These are phyloP conservation scores for Shinisaurus crocodilurus DNA, from an alignment of 2,113 vertebrate species.

Conservation along the genomic window DNA sequence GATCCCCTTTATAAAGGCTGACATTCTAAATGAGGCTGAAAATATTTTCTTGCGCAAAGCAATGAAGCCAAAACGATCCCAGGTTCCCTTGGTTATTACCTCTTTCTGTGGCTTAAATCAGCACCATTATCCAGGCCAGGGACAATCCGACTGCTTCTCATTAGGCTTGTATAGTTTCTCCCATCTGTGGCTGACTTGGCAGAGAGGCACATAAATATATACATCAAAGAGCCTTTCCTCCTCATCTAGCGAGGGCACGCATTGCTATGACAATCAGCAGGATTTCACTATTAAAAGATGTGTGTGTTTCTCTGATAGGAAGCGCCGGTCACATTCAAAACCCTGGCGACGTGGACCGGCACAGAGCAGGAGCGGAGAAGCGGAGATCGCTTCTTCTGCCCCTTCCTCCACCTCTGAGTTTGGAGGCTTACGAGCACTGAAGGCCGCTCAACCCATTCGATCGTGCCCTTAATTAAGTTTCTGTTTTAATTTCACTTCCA, in stretches of 20 bases:
- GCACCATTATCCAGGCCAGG: constrained; percentile 47
- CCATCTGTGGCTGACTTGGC: constrained; percentile 45
- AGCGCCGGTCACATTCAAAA: not conserved
- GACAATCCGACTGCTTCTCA: constrained; percentile 42
- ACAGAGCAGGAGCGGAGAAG: too few relatives aligned
- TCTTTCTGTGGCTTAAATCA: constrained; percentile 51
- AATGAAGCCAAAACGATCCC: constrained; percentile 72
- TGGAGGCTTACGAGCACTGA: too few relatives aligned
- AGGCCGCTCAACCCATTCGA: too few relatives aligned
- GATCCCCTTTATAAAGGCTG: constrained; percentile 61
- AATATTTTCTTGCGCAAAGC: constrained; percentile 71
- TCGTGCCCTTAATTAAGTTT: too few relatives aligned
- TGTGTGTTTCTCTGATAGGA: not conserved
- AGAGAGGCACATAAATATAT: constrained; percentile 34
- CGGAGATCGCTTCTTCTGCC: too few relatives aligned
- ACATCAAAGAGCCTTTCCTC: constrained; percentile 54
- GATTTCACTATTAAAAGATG: not conserved
- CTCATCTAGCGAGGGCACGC: constrained; percentile 13
- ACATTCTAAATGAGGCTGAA: constrained; percentile 75
- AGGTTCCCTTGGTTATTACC: constrained; percentile 65
- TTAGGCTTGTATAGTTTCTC: constrained; percentile 46
- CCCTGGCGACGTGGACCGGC: too few relatives aligned
- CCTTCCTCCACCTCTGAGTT: too few relatives aligned
- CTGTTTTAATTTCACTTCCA: too few relatives aligned
- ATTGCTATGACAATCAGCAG: constrained; percentile 67